These are phyloP conservation scores for Eremophila alpestris DNA, from an alignment of 2,797 vertebrate genomes.

Conservation along the genomic window DNA sequence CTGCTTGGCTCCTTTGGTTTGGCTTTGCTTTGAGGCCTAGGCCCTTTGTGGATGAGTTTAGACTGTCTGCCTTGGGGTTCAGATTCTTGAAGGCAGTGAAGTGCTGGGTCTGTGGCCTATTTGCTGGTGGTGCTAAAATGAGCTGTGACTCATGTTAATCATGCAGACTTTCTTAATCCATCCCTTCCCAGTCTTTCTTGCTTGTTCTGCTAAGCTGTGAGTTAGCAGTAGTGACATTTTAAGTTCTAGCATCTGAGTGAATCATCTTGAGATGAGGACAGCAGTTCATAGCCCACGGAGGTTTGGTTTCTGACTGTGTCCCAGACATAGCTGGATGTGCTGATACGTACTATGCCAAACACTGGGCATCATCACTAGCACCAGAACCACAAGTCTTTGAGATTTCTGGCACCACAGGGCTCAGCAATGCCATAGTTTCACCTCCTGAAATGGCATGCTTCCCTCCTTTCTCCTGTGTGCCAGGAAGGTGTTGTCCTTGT, in stretches of 20 bases:
- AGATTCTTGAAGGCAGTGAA: neutral
- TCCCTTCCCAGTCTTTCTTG: neutral
- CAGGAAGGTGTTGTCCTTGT: neutral
- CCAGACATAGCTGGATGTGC: neutral
- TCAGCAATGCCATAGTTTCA: neutral
- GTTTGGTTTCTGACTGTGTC: neutral
- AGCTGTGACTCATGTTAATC: conserved; percentile 17
- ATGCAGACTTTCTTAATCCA: neutral
- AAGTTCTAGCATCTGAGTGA: conserved; percentile 21
- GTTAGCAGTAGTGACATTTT: conserved; percentile 41
- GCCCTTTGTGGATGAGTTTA: neutral
- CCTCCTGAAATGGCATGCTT: neutral
- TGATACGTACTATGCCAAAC: neutral
- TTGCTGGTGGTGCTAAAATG: conserved; percentile 5
- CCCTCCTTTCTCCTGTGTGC: neutral
- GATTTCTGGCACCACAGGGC: neutral
- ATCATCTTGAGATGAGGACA: conserved; percentile 17
- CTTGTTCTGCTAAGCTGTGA: neutral
- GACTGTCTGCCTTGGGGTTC: neutral
- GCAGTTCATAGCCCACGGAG: neutral
- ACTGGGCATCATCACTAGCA: neutral
- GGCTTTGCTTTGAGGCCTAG: conserved; percentile 8
- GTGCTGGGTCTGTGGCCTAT: neutral
- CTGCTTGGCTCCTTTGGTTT: conserved; percentile 40
- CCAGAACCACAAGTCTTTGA: neutral